Percentiles rank a stretch among this genome's conserved stretches.
Evolutionary conservation across 2,888 invertebrate genomes (phyloP).

Genomic region (Limnephilus rhombicus): DNA sequence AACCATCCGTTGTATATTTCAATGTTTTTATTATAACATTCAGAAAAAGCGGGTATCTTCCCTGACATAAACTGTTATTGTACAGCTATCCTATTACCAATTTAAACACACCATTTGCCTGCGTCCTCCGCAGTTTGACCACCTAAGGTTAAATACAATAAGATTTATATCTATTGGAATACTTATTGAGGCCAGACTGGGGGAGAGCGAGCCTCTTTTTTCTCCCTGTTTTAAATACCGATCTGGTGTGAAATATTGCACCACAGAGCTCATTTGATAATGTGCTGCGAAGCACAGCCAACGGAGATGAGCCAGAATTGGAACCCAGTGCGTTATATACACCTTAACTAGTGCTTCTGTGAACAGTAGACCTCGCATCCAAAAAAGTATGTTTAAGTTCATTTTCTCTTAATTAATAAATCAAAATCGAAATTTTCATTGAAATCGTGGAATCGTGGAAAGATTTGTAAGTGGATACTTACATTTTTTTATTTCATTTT

Average conservation of each 20-base stretch:
- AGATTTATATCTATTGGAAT: constrained; percentile 66
- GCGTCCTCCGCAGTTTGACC: not conserved
- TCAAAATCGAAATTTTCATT: too few relatives aligned
- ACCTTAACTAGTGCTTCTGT: not conserved
- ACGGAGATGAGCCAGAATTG: constrained; percentile 11
- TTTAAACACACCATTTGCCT: not conserved
- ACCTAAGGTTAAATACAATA: constrained; percentile 60
- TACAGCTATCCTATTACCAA: too few relatives aligned
- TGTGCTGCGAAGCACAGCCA: constrained; percentile 44
- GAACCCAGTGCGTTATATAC: constrained; percentile 2
- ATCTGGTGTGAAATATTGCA: constrained; percentile 65
- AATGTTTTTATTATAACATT: too few relatives aligned
- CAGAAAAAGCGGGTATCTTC: too few relatives aligned
- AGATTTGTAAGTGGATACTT: too few relatives aligned
- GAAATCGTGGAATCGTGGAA: too few relatives aligned
- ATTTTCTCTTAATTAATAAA: too few relatives aligned
- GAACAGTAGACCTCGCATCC: too few relatives aligned
- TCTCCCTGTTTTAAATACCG: constrained; percentile 62
- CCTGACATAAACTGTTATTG: too few relatives aligned
- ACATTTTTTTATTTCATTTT: too few relatives aligned
- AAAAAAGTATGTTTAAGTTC: too few relatives aligned
- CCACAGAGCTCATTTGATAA: constrained; percentile 65
- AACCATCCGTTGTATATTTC: too few relatives aligned
- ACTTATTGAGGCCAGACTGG: constrained; percentile 62
- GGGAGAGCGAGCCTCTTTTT: constrained; percentile 47